Conservation (phyloP, 2,888 invertebrate genomes). For the Pyrgus malvae region DNA sequence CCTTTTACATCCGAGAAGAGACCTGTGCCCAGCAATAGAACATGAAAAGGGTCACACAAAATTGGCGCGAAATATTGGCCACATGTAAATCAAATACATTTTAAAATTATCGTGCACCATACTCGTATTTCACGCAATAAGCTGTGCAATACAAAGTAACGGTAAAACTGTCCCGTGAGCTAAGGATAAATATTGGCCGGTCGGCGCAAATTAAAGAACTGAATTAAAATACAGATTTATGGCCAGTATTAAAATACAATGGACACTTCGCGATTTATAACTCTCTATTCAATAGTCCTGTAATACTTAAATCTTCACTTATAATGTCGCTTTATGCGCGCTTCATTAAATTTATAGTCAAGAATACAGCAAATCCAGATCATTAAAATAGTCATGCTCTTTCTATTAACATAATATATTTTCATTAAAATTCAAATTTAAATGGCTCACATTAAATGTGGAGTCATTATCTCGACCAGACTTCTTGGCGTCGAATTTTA, state of each 20-base stretch:
- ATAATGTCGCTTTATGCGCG: constrained; percentile 28
- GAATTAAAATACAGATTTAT: constrained; percentile 66
- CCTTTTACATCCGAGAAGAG: no score
- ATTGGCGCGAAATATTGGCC: no score
- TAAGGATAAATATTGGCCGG: constrained; percentile 53
- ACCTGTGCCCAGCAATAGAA: no score
- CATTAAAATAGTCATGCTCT: background rate
- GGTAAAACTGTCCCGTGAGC: constrained; percentile 45
- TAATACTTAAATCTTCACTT: constrained; percentile 46
- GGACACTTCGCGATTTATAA: constrained; percentile 43
- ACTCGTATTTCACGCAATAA: no score
- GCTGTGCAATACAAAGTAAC: constrained; percentile 44
- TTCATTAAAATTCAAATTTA: constrained; percentile 42
- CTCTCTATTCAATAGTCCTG: constrained; percentile 53
- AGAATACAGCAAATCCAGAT: background rate
- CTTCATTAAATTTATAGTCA: background rate
- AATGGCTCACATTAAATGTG: constrained; percentile 49
- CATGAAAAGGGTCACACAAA: no score
- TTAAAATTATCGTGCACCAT: no score
- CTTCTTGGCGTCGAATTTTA: constrained; percentile 49
- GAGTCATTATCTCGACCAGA: constrained; percentile 47
- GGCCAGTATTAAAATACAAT: constrained; percentile 66
- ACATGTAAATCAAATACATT: no score
- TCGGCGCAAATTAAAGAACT: constrained; percentile 59
- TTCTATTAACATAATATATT: constrained; percentile 34